Evolutionary conservation across 1,140 invertebrate genomes (phyloP).

Genomic region (Araneus ventricosus): DNA sequence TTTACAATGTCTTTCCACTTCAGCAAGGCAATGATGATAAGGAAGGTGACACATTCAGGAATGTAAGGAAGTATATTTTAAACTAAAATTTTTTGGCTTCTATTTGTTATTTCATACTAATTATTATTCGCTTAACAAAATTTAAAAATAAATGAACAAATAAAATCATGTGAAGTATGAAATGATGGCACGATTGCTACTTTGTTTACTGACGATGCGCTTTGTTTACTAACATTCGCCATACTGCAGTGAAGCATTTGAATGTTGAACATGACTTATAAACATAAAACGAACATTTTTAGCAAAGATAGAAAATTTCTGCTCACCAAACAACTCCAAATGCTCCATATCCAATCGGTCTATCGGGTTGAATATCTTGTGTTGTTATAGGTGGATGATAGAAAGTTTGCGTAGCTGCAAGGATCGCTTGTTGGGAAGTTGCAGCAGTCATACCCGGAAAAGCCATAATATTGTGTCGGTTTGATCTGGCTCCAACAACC

Average conservation of each 20-base stretch:
- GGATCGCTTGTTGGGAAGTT: conserved; percentile 83
- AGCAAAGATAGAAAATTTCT: not conserved
- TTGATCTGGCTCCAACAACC: conserved; percentile 80
- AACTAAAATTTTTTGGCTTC: no score
- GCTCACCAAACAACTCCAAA: conserved; percentile 99
- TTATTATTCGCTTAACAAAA: no score
- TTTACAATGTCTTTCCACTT: no score
- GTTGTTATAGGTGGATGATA: conserved; percentile 78
- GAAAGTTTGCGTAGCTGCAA: conserved; percentile 83
- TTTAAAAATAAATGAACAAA: no score
- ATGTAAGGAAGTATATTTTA: no score
- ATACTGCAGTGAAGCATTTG: not conserved
- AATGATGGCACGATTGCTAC: not conserved
- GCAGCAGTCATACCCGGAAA: conserved; percentile 79
- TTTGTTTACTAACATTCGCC: conserved; percentile 8
- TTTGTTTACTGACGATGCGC: not conserved
- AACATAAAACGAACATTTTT: not conserved
- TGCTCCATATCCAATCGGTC: conserved; percentile 99
- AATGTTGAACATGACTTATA: not conserved
- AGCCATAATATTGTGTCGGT: conserved; percentile 80
- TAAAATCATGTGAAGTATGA: no score
- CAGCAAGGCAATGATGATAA: no score
- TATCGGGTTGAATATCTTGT: conserved; percentile 85
- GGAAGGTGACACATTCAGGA: no score
- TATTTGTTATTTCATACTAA: no score